A percentile compares a stretch with the other conserved stretches of the same genome.
phyloP scores from a whole-genome alignment of 2,888 invertebrate genomes.

The Nephrocerus scutellatus region DNA sequence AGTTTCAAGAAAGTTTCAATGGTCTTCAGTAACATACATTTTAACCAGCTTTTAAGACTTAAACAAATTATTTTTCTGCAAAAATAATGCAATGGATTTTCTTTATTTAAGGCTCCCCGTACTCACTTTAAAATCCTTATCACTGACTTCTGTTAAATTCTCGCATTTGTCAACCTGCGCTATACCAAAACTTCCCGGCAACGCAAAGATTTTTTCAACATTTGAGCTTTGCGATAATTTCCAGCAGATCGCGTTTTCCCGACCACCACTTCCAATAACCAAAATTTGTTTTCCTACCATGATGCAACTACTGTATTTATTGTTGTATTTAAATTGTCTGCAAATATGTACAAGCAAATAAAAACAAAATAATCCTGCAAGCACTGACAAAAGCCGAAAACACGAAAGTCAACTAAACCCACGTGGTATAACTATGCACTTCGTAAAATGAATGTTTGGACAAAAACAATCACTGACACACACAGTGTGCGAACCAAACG shows the following conservation, averaged over 20 bases:
- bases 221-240: constrained; percentile 74
- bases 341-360: too few species aligned
- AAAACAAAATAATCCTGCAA: neutral
- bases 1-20: too few species aligned
- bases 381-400: neutral
- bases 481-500: neutral
- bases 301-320: neutral
- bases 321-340: neutral
- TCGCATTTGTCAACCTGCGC: constrained; percentile 58
- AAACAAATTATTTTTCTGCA: too few species aligned
- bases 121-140: constrained; percentile 65
- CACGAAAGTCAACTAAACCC: too few species aligned
- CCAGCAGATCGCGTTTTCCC: constrained; percentile 95
- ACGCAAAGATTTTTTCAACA: constrained; percentile 66
- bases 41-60: too few species aligned
- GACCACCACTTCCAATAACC: constrained; percentile 86
- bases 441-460: too few species aligned
- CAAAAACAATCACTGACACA: constrained; percentile 2
- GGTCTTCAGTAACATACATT: too few species aligned
- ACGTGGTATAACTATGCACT: too few species aligned
- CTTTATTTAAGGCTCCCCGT: constrained; percentile 1
- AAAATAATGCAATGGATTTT: too few species aligned
- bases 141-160: constrained; percentile 54
- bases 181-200: constrained; percentile 89
- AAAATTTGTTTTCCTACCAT: constrained; percentile 54